Conservation (phyloP, 2,113 vertebrate genomes). For the Scomber japonicus region DNA sequence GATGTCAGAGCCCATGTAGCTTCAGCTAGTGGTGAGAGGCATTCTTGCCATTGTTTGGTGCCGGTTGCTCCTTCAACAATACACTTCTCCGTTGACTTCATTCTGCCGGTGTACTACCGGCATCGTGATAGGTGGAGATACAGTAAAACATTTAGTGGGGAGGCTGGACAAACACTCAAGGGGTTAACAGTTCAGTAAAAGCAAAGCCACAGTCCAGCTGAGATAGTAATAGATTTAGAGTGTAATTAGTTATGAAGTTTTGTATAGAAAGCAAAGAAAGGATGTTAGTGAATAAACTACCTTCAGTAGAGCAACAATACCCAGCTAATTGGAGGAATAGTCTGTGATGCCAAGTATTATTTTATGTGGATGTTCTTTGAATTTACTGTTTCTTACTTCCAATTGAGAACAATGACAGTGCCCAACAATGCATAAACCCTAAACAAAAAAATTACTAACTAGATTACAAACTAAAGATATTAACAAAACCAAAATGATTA, state of each 20-base stretch:
- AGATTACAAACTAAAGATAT: neutral
- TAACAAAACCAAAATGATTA: neutral
- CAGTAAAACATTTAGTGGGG: neutral
- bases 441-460: too few relatives aligned
- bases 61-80: constrained; percentile 41
- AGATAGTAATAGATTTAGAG: constrained; percentile 20
- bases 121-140: constrained; percentile 17
- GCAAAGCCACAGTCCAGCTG: constrained; percentile 21
- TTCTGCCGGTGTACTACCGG: constrained; percentile 36
- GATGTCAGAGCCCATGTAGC: constrained; percentile 81
- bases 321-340: constrained; percentile 2
- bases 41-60: constrained; percentile 54
- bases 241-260: constrained; percentile 14
- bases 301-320: neutral
- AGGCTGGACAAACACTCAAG: neutral
- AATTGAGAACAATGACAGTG: neutral
- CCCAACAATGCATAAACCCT: neutral
- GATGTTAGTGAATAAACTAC: neutral
- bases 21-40: constrained; percentile 72
- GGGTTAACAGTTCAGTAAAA: constrained; percentile 10
- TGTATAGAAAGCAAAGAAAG: constrained; percentile 3
- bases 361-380: neutral
- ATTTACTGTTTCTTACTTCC: neutral
- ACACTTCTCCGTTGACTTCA: constrained; percentile 43
- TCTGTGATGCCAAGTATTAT: neutral